Evolutionary conservation across 1,140 invertebrate genomes (phyloP).

Genomic region (Rhagoletis zephyria): DNA sequence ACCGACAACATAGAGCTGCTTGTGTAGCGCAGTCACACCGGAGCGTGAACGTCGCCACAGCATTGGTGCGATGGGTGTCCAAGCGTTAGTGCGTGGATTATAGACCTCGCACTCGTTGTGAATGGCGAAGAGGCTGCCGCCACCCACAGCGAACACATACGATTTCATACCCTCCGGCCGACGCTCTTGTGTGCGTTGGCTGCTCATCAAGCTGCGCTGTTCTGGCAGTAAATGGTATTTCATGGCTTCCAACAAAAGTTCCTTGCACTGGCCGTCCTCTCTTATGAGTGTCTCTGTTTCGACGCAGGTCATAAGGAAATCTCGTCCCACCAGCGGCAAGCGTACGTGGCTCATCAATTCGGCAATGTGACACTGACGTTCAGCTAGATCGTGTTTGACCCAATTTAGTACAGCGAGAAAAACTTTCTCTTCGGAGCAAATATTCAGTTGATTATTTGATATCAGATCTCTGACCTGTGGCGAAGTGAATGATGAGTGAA

Average conservation of each 20-base stretch:
- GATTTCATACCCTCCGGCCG: constrained; percentile 80
- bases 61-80: constrained; percentile 79
- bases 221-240: constrained; percentile 81
- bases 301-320: constrained; percentile 80
- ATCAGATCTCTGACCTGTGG: constrained; percentile 79
- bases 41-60: constrained; percentile 78
- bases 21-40: constrained; percentile 78
- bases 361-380: constrained; percentile 76
- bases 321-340: constrained; percentile 78
- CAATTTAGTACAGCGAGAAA: constrained; percentile 79
- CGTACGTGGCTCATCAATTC: constrained; percentile 80
- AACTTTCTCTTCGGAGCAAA: constrained; percentile 80
- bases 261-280: constrained; percentile 78
- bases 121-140: constrained; percentile 82
- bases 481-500: background rate
- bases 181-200: constrained; percentile 78
- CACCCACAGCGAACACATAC: constrained; percentile 81
- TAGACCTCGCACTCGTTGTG: constrained; percentile 83
- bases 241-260: constrained; percentile 81
- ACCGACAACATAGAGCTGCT: constrained; percentile 79
- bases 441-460: constrained; percentile 79
- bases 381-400: constrained; percentile 78
- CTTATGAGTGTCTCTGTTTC: constrained; percentile 79
- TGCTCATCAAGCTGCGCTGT: constrained; percentile 77
- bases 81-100: constrained; percentile 79